Conservation (phyloP, 2,113 vertebrate genomes). For the Pedetes capensis region DNA sequence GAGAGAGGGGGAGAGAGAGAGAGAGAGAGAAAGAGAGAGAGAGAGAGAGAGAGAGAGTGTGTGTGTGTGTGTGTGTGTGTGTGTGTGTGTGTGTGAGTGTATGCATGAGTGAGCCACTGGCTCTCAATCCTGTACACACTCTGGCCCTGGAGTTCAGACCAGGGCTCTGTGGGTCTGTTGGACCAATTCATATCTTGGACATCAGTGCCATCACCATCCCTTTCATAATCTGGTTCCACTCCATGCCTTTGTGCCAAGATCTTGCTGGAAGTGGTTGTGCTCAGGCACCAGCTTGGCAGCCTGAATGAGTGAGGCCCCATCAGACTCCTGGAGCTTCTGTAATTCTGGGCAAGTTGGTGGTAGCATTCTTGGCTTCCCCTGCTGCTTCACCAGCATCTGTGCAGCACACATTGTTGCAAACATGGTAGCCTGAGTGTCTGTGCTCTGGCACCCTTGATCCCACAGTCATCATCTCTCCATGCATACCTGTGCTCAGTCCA, state of each 20-base stretch:
- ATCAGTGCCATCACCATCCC: rapidly evolving
- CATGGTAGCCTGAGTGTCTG: background rate
- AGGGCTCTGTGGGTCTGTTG: rapidly evolving
- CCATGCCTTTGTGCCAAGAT: too few species aligned
- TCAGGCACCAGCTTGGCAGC: background rate
- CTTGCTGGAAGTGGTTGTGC: background rate
- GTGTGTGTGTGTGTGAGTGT: too few species aligned
- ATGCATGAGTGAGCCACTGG: too few species aligned
- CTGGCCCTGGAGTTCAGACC: background rate
- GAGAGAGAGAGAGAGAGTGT: too few species aligned
- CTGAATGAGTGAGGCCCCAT: background rate
- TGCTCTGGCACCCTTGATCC: too few species aligned
- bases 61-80: too few species aligned
- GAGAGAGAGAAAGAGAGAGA: too few species aligned
- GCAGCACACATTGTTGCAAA: background rate
- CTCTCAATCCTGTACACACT: background rate
- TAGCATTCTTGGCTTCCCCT: background rate
- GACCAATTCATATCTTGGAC: background rate
- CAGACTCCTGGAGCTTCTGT: background rate
- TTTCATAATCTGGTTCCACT: too few species aligned
- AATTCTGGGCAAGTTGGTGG: background rate
- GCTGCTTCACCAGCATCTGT: background rate
- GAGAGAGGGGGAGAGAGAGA: too few species aligned
- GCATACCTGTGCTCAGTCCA: too few species aligned
- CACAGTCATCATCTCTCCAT: background rate